Evolutionary conservation across 2,888 invertebrate genomes (phyloP).

Genomic region (Nemoura dubitans): DNA sequence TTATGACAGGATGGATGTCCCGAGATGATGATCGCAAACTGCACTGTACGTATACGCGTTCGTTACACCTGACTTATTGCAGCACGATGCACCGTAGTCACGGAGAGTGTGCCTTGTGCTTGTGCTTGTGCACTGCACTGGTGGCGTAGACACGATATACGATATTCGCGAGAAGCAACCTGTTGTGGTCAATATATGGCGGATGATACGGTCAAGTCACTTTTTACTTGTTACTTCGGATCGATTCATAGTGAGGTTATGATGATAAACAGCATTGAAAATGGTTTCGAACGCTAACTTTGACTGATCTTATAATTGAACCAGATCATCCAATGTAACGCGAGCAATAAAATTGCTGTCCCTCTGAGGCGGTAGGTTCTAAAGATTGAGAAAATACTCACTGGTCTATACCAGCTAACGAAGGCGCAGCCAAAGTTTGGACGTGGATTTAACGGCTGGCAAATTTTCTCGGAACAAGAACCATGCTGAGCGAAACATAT

Average conservation of each 20-base stretch:
- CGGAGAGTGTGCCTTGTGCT: not conserved
- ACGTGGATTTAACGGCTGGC: not conserved
- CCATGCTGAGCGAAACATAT: not conserved
- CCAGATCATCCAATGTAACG: not conserved
- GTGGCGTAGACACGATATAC: not conserved
- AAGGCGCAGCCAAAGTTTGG: not conserved
- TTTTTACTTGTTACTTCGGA: not conserved
- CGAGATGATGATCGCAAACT: not conserved
- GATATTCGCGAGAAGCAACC: not conserved
- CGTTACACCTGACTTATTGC: not conserved
- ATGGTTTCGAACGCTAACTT: not conserved
- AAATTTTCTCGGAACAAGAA: not conserved
- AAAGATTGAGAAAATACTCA: not conserved
- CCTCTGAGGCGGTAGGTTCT: not conserved
- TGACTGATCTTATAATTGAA: not conserved
- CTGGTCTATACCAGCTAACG: not conserved
- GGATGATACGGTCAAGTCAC: not conserved
- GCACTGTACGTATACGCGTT: not conserved
- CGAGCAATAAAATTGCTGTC: not conserved
- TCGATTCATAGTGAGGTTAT: not conserved
- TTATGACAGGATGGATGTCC: not conserved
- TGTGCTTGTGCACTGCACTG: too few species aligned
- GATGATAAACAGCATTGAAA: not conserved
- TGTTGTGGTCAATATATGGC: conserved; percentile 7
- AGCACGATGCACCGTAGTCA: not conserved